Percentiles rank a stretch among this genome's conserved stretches.
These are phyloP conservation scores for Rhamnusium bicolor DNA, from an alignment of 2,888 invertebrate species.

Conservation along the genomic window DNA sequence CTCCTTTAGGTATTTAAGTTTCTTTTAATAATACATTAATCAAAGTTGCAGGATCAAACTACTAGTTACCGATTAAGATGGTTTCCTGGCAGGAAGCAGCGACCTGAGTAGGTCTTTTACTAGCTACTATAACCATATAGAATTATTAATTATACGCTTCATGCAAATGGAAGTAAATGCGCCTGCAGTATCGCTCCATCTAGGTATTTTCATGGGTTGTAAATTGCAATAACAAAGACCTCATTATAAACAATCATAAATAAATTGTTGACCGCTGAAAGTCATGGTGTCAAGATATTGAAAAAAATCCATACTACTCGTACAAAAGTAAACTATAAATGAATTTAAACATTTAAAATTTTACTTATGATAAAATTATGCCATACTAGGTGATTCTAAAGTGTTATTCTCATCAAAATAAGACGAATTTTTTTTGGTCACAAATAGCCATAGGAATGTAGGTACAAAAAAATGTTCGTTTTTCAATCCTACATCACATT, in stretches of 20 bases:
- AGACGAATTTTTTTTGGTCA: no score
- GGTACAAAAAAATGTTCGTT: no score
- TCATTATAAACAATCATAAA: not conserved
- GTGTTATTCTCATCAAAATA: no score
- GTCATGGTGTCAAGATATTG: not conserved
- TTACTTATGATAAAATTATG: not conserved
- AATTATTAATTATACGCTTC: constrained; percentile 4
- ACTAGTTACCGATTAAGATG: not conserved
- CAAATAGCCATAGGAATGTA: no score
- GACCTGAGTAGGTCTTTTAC: not conserved
- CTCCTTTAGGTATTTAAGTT: not conserved
- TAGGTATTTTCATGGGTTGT: not conserved
- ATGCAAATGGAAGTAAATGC: constrained; percentile 15
- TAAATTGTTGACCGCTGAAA: not conserved
- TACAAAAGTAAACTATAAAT: not conserved
- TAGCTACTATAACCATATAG: constrained; percentile 17
- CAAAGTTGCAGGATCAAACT: not conserved
- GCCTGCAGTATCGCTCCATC: constrained; percentile 2
- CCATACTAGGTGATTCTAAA: no score
- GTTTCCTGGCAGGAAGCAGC: constrained; percentile 12
- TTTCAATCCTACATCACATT: no score
- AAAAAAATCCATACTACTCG: not conserved
- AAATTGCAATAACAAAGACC: constrained; percentile 2
- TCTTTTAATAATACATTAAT: not conserved
- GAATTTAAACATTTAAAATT: not conserved